Percentiles rank a stretch among this genome's conserved stretches.
Evolutionary conservation across 1,140 invertebrate species (phyloP).

Genomic region (Macrostomum lignano): DNA sequence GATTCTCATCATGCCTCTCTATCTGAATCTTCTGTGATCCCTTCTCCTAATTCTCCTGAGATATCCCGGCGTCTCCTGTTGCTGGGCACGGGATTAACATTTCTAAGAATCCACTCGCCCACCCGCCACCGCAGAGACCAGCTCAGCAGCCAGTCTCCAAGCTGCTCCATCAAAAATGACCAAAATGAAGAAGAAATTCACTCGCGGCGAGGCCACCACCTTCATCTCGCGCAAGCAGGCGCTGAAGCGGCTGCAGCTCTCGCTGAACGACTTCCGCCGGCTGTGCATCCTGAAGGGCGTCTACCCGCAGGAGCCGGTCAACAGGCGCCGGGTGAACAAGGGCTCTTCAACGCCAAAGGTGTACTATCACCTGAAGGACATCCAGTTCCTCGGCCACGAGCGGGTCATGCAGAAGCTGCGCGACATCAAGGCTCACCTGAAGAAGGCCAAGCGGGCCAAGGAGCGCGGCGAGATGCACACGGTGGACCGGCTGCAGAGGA

Average conservation of each 20-base stretch:
- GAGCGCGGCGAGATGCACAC: slow-evolving; percentile 45
- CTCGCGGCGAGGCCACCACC: neutral
- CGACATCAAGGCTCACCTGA: slow-evolving; percentile 51
- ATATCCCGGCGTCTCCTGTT: too few species aligned
- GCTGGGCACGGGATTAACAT: too few species aligned
- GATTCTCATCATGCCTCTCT: too few species aligned
- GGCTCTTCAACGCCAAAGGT: slow-evolving; percentile 62
- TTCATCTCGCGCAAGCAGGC: slow-evolving; percentile 3
- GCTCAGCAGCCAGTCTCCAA: too few species aligned
- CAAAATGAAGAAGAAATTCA: too few species aligned
- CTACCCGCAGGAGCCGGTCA: slow-evolving; percentile 78
- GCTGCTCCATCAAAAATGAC: too few species aligned
- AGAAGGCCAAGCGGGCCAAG: slow-evolving; percentile 42
- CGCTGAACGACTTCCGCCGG: slow-evolving; percentile 29
- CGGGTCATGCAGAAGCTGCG: slow-evolving; percentile 76
- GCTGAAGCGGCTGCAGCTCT: slow-evolving; percentile 2
- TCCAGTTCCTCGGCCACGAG: slow-evolving; percentile 78
- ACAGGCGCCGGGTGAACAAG: slow-evolving; percentile 67
- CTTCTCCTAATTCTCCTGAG: too few species aligned
- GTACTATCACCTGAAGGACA: slow-evolving; percentile 85
- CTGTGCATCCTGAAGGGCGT: slow-evolving; percentile 91
- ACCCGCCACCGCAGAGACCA: too few species aligned
- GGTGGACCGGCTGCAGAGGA: slow-evolving; percentile 41
- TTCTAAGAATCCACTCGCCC: too few species aligned
- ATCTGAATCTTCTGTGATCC: too few species aligned